Base-by-base conservation (phyloP, 2,888 invertebrate species). In the Pristionchus exspectatus region DNA sequence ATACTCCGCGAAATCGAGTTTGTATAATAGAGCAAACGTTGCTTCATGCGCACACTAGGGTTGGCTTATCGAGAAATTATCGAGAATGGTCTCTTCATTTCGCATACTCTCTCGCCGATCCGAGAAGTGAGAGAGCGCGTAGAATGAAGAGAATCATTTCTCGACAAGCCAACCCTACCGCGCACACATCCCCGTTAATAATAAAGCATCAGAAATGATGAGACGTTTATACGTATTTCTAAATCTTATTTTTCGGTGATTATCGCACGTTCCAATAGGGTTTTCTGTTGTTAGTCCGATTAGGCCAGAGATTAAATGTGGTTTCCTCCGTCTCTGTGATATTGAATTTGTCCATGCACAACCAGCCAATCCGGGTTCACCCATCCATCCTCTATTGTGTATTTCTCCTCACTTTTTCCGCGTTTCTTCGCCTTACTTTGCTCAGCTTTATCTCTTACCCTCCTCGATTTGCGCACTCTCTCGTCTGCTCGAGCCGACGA, bases 261-360 rank as follows among this genome's bases (percentile, higher is more conserved):
- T 5, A 38, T 38, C 38, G 38, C 38, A 38, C 9, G n/a, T 63
- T 63, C 63, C 63, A 1, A 50, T 50, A 50, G 44, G 44, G 44
- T 50, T 50, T 50, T 50, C 44, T 50, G 44, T 50, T 59, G 21
- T 10, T 85, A 59, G 44, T 24, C n/a, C 24, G 33, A 21, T 85
- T 85, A 83, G 50, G 54, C 54, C n/a, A 81, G 83, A 54, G 83
- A 54, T 54, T 30, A 38, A 21, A 59, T 59, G 14, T 59, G 63
- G 85, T 85, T 85, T 38, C 85, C 16, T 4, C 38, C 38, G 38
- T 74, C 21, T 69, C 38, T 74, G 74, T 74, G 74, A 74, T 74
- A 74, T 33, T 30, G 7, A 38, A 44, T 81, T 54, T n/a, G 50
- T 81, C 81, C 44, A 81, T 44, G 81, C 2, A 81, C 50, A 81